Evolutionary conservation across 2,888 invertebrate species (phyloP).

Genomic region (Tenthredo amoena): DNA sequence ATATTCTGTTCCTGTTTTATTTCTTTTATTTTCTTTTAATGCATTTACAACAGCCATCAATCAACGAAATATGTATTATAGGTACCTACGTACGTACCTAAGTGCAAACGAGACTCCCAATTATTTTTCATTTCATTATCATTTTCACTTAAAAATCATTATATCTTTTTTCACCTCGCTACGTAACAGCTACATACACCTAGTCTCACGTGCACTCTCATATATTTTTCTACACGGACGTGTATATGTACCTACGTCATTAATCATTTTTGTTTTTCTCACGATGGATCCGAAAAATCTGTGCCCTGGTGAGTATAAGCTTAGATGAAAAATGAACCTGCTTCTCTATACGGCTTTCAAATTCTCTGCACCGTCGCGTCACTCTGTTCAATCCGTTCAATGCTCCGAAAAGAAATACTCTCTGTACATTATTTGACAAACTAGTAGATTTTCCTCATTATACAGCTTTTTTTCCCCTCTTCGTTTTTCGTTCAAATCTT

Average conservation of each 20-base stretch:
- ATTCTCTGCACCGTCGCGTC: constrained; percentile 15
- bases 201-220: neutral
- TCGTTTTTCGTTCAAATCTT: neutral
- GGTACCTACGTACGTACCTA: neutral
- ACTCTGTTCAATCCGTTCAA: neutral
- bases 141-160: neutral
- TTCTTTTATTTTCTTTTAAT: neutral
- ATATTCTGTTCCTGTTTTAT: neutral
- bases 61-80: neutral
- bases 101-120: neutral
- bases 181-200: neutral
- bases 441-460: neutral
- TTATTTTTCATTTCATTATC: neutral
- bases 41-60: neutral
- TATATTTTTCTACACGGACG: neutral
- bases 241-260: constrained; percentile 40
- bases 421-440: neutral
- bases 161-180: neutral
- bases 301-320: constrained; percentile 36
- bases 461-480: neutral
- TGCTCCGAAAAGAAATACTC: neutral
- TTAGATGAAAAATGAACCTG: constrained; percentile 47
- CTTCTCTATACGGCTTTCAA: neutral
- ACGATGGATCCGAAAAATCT: constrained; percentile 54
- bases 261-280: constrained; percentile 60